Base-by-base conservation (phyloP, 2,888 invertebrate genomes). In the Lepidocyrtinus sp. region DNA sequence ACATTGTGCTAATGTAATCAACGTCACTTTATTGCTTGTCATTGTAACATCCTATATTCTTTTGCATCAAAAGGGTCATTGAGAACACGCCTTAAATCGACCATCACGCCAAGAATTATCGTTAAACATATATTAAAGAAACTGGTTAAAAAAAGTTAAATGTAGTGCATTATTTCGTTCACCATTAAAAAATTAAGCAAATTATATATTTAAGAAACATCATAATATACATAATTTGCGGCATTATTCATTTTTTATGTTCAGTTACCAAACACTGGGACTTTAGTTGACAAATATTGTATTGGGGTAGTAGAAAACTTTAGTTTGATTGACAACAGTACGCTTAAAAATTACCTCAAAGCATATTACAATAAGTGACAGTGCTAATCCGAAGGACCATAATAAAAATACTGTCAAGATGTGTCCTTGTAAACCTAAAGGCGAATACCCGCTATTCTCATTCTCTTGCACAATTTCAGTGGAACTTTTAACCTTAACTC, bases 401-500 rank as follows among this genome's bases (percentile, higher is more conserved):
- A 70, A 61, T 2, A 70, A 9, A 21, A 70, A 59, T 21, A 70
- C 55, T 2, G 70, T 61, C 9, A 36, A 1, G 12, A 36, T n/a
- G 15, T 70, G 61, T 1, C 70, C 70, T 19, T 61, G 36, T 3
- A 36, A 25, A 27, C 12, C 46, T 21, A 61, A 1, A 15, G 70
- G 27, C 3, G 27, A 27, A 9, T 3, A 61, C 15, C 1, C 2
- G 15, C 27, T 24, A n/a, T 9, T 17, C 3, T 59, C 2, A 9
- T 46, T 22, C 2, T 61, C 70, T 1, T n/a, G 15, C 7, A 2
- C 15, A 21, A 70, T 70, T 7, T 26, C 17, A 15, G 65, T 74
- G 0, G 74, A 27, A 9, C 74, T 62, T 27, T n/a, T 67, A 3
- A 74, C 65, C 22, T 36, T 74, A 1, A 15, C 17, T 7, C 74